These are phyloP conservation scores for Melanotaenia trifasciata DNA, from an alignment of 2,797 vertebrate species.

Conservation along the genomic window DNA sequence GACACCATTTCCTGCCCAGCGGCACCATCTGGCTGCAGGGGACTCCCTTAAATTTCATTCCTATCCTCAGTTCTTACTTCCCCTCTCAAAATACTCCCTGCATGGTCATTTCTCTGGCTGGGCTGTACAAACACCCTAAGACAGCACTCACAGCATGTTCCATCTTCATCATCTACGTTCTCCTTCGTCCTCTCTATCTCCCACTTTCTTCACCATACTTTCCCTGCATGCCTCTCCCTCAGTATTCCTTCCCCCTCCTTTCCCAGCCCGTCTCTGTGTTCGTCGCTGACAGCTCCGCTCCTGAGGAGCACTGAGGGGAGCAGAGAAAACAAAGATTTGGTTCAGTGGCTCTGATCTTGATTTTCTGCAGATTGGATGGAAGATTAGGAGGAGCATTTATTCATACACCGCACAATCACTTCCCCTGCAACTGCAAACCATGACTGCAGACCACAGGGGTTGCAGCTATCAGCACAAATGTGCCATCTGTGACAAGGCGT, in stretches of 20 bases:
- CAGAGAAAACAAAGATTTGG: slow-evolving; percentile 80
- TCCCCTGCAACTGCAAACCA: slow-evolving; percentile 67
- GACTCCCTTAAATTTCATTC: slow-evolving; percentile 48
- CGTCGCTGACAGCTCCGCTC: slow-evolving; percentile 75
- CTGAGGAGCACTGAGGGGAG: slow-evolving; percentile 72
- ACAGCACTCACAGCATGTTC: slow-evolving; percentile 57
- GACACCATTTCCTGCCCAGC: slow-evolving; percentile 68
- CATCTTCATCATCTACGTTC: slow-evolving; percentile 25
- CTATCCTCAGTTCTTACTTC: slow-evolving; percentile 35
- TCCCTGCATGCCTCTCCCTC: slow-evolving; percentile 34
- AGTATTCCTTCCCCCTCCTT: slow-evolving; percentile 29
- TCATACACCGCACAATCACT: slow-evolving; percentile 71
- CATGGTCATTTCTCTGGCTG: slow-evolving; percentile 49
- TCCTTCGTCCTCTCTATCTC: slow-evolving; percentile 2
- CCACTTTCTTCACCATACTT: slow-evolving; percentile 17
- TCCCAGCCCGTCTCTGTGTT: slow-evolving; percentile 55
- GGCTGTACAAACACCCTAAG: slow-evolving; percentile 54
- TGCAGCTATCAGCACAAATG: slow-evolving; percentile 72
- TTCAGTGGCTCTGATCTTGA: slow-evolving; percentile 81
- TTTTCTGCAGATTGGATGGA: slow-evolving; percentile 81
- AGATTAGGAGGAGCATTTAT: slow-evolving; percentile 77
- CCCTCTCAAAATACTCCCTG: slow-evolving; percentile 33
- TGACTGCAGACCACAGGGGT: slow-evolving; percentile 75
- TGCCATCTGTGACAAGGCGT: slow-evolving; percentile 75
- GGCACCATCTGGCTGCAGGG: slow-evolving; percentile 75